Percentiles rank a stretch among this genome's conserved stretches.
These are phyloP conservation scores for Cryptocephalus moraei DNA, from an alignment of 2,888 invertebrate genomes.

Conservation along the genomic window DNA sequence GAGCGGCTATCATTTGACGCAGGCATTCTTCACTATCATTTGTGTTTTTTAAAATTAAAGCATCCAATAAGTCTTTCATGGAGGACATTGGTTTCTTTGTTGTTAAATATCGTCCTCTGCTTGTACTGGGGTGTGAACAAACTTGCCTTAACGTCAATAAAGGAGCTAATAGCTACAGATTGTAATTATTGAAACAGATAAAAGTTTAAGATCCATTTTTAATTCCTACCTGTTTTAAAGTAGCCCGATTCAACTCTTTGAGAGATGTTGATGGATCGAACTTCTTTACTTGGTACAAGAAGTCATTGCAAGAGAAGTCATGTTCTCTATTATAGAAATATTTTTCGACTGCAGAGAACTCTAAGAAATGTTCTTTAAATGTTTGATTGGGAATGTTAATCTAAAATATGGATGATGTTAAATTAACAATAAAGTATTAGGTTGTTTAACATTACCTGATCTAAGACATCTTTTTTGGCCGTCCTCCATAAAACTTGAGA, in stretches of 20 bases:
- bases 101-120: slow-evolving; percentile 43
- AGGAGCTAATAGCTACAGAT: slow-evolving; percentile 47
- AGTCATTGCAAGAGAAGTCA: slow-evolving; percentile 40
- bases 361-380: slow-evolving; percentile 46
- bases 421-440: no score
- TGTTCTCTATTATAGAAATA: slow-evolving; percentile 61
- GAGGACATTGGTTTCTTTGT: slow-evolving; percentile 45
- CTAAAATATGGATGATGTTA: slow-evolving; percentile 21
- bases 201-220: slow-evolving; percentile 1
- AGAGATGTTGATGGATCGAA: slow-evolving; percentile 39
- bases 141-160: slow-evolving; percentile 57
- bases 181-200: background rate
- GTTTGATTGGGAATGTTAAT: slow-evolving; percentile 56
- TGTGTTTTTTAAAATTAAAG: slow-evolving; percentile 50
- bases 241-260: slow-evolving; percentile 38
- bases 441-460: slow-evolving; percentile 39
- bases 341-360: slow-evolving; percentile 62
- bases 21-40: slow-evolving; percentile 53
- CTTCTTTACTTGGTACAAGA: slow-evolving; percentile 38
- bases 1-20: slow-evolving; percentile 49
- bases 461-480: slow-evolving; percentile 52
- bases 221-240: slow-evolving; percentile 33
- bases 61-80: slow-evolving; percentile 55
- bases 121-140: slow-evolving; percentile 59
- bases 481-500: slow-evolving; percentile 58